Evolutionary conservation across 2,888 invertebrate species (phyloP), one percentile per base, ranked within the genome.

Genomic region (Andrena praecox): DNA sequence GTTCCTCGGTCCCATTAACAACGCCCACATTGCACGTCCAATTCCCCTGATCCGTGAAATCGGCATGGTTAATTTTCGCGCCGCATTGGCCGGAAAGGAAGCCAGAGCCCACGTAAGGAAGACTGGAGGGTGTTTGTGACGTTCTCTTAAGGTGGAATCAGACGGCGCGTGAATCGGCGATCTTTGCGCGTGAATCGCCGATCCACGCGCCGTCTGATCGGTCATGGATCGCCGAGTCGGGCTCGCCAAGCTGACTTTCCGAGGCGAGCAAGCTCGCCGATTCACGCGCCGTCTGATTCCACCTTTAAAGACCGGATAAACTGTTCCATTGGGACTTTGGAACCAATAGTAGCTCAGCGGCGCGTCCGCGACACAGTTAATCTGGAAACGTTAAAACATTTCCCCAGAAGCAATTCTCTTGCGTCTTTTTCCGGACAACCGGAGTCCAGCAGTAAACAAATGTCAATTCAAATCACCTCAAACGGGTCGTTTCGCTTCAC

Each of bases 1-100:
- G 79, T 52, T 91, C 42, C 82, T 93, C 91, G 7, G 83, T 59
- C 42, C 85, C 89, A 54, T 88, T 83, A 2, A 69, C 48, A 59
- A 90, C 62, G 16, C 93, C 93, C 88, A 92, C 85, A 68, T 87
- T 89, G 82, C 93, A 93, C 35, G 77, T 89, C 93, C 93, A 93
- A 48, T 85, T 71, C 2, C 93, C 93, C 3, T 62, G 59, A 66
- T 93, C 85, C 10, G 87, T 85, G 42, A 84, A 66, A 60, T 85
- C 83, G 24, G 92, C 89, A 20, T 74, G 69, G 56, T 84, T 62
- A 68, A 93, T 70, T 12, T 62, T 66, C 20, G 89, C 91, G n/a
- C 89, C 87, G 68, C 93, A 93, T 64, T 92, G 91, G 20, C 93
- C 92, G 31, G 91, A 72, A 16, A 80, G 77, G 5, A 93, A 77